Conservation (phyloP, 64 coral and sea anemone species). For the Anthopleura sola region DNA sequence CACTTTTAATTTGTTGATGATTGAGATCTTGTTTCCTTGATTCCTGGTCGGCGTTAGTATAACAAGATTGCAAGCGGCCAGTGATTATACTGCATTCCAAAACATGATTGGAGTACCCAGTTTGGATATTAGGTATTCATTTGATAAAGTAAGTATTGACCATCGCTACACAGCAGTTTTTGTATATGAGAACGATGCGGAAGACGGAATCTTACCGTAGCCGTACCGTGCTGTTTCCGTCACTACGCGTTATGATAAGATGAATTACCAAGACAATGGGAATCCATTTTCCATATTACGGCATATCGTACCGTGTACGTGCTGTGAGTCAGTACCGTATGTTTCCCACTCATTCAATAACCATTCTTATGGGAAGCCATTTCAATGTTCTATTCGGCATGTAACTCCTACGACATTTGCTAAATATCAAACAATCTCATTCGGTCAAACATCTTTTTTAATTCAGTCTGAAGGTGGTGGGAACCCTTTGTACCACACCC, state of each 20-base stretch:
- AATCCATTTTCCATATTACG: too few relatives aligned
- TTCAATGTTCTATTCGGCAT: too few relatives aligned
- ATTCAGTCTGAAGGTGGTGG: background rate
- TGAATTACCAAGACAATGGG: too few relatives aligned
- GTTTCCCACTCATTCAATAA: too few relatives aligned
- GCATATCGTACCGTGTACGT: too few relatives aligned
- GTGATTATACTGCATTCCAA: slow-evolving; percentile 78
- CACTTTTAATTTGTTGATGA: background rate
- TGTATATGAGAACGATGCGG: background rate
- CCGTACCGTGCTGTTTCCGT: too few relatives aligned
- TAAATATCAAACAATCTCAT: background rate
- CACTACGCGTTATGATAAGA: too few relatives aligned
- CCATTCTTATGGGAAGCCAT: too few relatives aligned
- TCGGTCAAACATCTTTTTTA: background rate
- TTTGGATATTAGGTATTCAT: slow-evolving; percentile 88
- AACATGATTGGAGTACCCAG: slow-evolving; percentile 61
- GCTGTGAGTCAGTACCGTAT: too few relatives aligned
- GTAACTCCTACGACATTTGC: too few relatives aligned
- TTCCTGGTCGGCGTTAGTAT: background rate
- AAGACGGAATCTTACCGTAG: background rate
- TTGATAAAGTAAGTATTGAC: slow-evolving; percentile 55
- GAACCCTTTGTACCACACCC: slow-evolving; percentile 84
- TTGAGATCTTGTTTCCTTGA: background rate
- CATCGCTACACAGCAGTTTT: background rate
- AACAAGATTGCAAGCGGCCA: slow-evolving; percentile 39